phyloP scores from a whole-genome alignment of 2,888 invertebrate species.

The Caenorhabditis virilis region DNA sequence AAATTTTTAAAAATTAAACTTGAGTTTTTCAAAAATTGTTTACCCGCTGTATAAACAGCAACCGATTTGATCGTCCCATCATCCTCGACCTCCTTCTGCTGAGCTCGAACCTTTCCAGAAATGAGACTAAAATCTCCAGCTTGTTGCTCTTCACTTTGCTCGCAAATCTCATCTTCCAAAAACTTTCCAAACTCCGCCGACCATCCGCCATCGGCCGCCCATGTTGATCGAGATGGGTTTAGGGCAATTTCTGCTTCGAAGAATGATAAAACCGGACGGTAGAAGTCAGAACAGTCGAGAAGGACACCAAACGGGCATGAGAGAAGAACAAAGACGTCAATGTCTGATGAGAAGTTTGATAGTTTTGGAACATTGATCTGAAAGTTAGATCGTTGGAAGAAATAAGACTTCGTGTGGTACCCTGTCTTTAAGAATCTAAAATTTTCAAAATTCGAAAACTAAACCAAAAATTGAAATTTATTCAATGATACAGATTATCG shows the following conservation, averaged over 20 bases:
- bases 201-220: slow-evolving; percentile 58
- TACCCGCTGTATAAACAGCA: slow-evolving; percentile 44
- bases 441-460: no score
- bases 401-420: no score
- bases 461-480: no score
- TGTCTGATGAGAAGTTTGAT: slow-evolving; percentile 84
- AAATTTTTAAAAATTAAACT: no score
- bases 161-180: slow-evolving; percentile 51
- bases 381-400: neutral
- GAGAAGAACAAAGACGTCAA: slow-evolving; percentile 88
- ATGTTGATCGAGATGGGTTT: slow-evolving; percentile 36
- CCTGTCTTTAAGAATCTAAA: no score
- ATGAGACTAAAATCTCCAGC: slow-evolving; percentile 61
- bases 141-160: slow-evolving; percentile 30
- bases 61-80: slow-evolving; percentile 25
- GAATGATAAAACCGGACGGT: slow-evolving; percentile 86
- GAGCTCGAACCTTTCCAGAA: slow-evolving; percentile 58
- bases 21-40: no score
- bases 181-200: slow-evolving; percentile 59
- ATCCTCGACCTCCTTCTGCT: slow-evolving; percentile 13
- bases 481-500: no score
- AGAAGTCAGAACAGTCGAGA: slow-evolving; percentile 81
- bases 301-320: slow-evolving; percentile 87
- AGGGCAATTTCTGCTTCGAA: slow-evolving; percentile 78
- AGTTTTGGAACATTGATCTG: slow-evolving; percentile 85